Percentiles rank a stretch among this genome's conserved stretches.
Evolutionary conservation across 1,140 invertebrate genomes (phyloP).

Genomic region (Chironomus tepperi): DNA sequence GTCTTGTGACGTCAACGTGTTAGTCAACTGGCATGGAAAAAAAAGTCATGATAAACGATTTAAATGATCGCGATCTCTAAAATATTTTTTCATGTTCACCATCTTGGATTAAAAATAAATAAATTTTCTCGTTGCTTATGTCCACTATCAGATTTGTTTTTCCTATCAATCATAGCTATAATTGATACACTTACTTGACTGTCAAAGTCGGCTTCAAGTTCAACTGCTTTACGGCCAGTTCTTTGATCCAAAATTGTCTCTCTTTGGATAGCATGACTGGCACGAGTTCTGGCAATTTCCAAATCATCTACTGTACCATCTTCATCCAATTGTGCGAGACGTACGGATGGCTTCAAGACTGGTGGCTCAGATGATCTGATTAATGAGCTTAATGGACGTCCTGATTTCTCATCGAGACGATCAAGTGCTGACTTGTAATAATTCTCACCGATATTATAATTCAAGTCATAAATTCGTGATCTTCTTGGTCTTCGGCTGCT

Average conservation of each 20-base stretch:
- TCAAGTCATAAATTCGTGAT: slow-evolving; percentile 68
- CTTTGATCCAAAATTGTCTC: slow-evolving; percentile 1
- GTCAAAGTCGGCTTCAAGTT: background rate
- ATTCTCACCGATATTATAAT: slow-evolving; percentile 69
- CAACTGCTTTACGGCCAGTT: background rate
- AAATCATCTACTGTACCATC: background rate
- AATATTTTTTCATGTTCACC: too few relatives aligned
- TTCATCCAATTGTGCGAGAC: background rate
- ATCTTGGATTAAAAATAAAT: too few relatives aligned
- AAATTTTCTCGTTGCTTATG: too few relatives aligned
- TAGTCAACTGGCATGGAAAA: too few relatives aligned
- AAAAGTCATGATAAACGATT: too few relatives aligned
- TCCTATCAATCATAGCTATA: too few relatives aligned
- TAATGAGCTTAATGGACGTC: slow-evolving; percentile 28
- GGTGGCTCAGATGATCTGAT: background rate
- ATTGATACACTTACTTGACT: background rate
- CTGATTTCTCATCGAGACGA: slow-evolving; percentile 59
- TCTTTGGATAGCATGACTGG: background rate
- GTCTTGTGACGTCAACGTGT: too few relatives aligned
- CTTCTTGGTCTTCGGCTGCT: slow-evolving; percentile 45
- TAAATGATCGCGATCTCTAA: too few relatives aligned
- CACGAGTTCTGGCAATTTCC: background rate
- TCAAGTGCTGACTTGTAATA: slow-evolving; percentile 67
- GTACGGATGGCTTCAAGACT: background rate
- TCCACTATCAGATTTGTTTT: too few relatives aligned